These are phyloP conservation scores for Muscicapa striata DNA, from an alignment of 2,797 vertebrate species.

Conservation along the genomic window DNA sequence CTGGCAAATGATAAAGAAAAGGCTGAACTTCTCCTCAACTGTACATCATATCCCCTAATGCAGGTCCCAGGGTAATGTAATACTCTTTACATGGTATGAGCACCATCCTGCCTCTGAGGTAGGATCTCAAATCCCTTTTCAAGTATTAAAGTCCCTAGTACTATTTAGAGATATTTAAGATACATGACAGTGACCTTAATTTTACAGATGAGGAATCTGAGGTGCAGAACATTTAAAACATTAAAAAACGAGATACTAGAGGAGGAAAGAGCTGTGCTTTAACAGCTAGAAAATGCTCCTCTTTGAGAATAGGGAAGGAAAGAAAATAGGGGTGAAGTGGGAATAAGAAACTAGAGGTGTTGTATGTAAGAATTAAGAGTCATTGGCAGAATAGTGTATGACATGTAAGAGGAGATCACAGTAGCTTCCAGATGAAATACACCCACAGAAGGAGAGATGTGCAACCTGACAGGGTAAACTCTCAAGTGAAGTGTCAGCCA, in stretches of 20 bases:
- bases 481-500: neutral
- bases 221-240: neutral
- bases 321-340: neutral
- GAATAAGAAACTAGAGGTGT: neutral
- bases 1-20: neutral
- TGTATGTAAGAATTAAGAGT: neutral
- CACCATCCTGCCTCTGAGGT: neutral
- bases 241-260: neutral
- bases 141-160: neutral
- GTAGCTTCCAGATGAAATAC: constrained; percentile 1
- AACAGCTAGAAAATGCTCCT: neutral
- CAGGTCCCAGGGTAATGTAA: neutral
- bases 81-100: neutral
- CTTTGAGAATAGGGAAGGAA: neutral
- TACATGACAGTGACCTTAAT: neutral
- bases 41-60: neutral
- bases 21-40: neutral
- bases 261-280: neutral
- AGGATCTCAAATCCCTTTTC: neutral
- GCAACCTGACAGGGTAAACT: neutral
- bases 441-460: neutral
- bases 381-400: neutral
- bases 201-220: neutral
- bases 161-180: neutral
- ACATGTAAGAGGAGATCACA: neutral